Base-by-base conservation (phyloP, 2,888 invertebrate species). In the Diploptera punctata region DNA sequence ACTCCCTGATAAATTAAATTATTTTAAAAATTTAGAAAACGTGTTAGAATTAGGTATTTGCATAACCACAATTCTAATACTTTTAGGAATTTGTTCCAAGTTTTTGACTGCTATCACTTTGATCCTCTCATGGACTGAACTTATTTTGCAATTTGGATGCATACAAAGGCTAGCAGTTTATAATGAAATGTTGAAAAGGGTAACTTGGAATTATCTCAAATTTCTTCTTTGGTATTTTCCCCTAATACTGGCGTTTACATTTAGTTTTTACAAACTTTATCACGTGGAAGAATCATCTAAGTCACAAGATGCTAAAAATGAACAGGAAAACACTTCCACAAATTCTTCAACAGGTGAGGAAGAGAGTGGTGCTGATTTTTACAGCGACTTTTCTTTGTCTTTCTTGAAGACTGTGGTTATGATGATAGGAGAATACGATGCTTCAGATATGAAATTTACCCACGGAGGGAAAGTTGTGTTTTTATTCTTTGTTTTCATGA, bases 341-440 rank as follows among this genome's bases (percentile, higher is more conserved):
- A 43, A 13, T 16, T 65, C 26, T 24, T 38, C 43, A 16, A 16
- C 24, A 2, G 26, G 26, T 1, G 54, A 54, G 4, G 43, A 21
- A 7, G 54, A 54, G 0, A 52, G 7, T 19, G 21, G 19, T 9
- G 31, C 38, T 5, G 26, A 65, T 68, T 89, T 89, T 76, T 94
- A 94, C 78, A 84, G 86, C 1, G 88, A 90, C 81, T 91, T 92
- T 0, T 89, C 88, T 2, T 86, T 88, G 73, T 91, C 93, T 0
- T 79, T 94, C 38, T 92, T 94, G 77, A 94, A 94, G 83, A 94
- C 93, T 0, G 89, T 94, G 29, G 92, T 94, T 1, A 94, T 94
- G 94, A 84, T 94, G 76, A 94, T 94, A 0, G 94, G 94, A 16
- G 94, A 94, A 82, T 93, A 94, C 77, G 94, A 94, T 79, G 93